Evolutionary conservation across 2,888 invertebrate genomes (phyloP).

Genomic region (Actias luna): DNA sequence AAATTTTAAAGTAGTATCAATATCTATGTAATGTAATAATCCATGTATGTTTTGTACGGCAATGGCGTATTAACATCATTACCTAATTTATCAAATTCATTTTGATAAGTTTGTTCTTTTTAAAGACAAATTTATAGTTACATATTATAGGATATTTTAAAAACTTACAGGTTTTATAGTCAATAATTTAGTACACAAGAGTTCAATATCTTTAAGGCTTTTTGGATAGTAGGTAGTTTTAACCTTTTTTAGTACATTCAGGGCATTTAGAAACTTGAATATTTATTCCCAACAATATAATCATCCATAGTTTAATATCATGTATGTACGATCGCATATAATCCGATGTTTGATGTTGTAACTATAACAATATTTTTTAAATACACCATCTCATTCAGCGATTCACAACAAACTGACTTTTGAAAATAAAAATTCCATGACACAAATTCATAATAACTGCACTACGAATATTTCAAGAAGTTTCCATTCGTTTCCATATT

Average conservation of each 20-base stretch:
- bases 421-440: constrained; percentile 30
- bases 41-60: neutral
- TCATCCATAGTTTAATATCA: neutral
- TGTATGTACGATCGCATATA: neutral
- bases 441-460: constrained; percentile 8
- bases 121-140: neutral
- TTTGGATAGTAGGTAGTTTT: neutral
- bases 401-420: constrained; percentile 50
- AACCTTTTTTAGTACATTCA: neutral
- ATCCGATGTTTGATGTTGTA: constrained; percentile 2
- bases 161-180: neutral
- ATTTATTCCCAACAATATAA: neutral
- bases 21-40: neutral
- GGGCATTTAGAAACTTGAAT: neutral
- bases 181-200: neutral
- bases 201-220: neutral
- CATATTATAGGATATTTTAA: neutral
- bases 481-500: constrained; percentile 37
- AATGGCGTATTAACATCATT: neutral
- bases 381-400: constrained; percentile 34
- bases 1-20: neutral
- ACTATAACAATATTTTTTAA: constrained; percentile 36
- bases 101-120: neutral
- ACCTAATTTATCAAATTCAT: neutral
- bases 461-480: constrained; percentile 31